Base-by-base conservation (phyloP, 1,140 invertebrate genomes). In the Ditylenchus dipsaci region DNA sequence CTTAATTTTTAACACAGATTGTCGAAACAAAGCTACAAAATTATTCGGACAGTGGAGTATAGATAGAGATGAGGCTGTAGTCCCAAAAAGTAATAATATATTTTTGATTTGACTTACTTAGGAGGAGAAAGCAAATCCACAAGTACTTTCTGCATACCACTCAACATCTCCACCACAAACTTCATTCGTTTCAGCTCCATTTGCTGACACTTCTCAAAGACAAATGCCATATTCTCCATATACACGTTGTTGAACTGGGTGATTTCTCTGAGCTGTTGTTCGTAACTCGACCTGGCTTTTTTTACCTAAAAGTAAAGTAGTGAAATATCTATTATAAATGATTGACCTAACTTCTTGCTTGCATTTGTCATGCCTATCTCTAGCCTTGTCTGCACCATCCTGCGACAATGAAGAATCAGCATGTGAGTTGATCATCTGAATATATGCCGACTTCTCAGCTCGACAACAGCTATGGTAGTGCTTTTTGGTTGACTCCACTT, bases 151-250 rank as follows among this genome's bases (percentile, higher is more conserved):
- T 82, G 72, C 29, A 82, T 66, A 11, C 79, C 72, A 0, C 57
- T 45, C 27, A 83, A 62, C 71, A 81, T 82, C 61, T 82, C 81
- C 13, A 82, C 58, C 21, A 74, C 59, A 47, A 81, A 81, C 53
- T 73, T 76, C 58, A 77, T 72, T 53, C 79, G 59, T 23, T 81
- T 82, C 57, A 74, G 59, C 57, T 81, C 79, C 70, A 69, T 76
- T 49, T 77, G 67, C 61, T 81, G 79, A 53, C 79, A 81, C 65
- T 83, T 81, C 49, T 83, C 80, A 42, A 81, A 81, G 8, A 83
- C 81, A 64, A 76, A 83, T 9, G 76, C 65, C 79, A 83, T 81
- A 33, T 65, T 77, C 29, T 83, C 76, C 45, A 71, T 73, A 68
- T 81, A 81, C 17, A 73, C 66, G 33, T 45, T 65, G 11, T 68